Base-by-base conservation (phyloP, 2,113 vertebrate genomes). In the Edolisoma coerulescens region DNA sequence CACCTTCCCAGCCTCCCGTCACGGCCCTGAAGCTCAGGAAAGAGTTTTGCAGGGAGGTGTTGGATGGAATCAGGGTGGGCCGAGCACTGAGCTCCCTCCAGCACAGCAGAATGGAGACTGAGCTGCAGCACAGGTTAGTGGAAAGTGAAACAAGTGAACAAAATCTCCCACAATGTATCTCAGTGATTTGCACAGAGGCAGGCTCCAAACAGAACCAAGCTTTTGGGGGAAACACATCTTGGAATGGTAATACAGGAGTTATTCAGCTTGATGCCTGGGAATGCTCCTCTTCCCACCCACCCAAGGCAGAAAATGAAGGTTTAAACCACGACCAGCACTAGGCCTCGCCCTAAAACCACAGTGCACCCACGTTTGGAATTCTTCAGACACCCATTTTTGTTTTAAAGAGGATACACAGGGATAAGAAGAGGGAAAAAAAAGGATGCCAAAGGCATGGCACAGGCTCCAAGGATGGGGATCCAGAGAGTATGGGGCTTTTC, bases 21-120 rank as follows among this genome's bases (percentile, higher is more conserved):
- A 13, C 17, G 9, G 12, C 9, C 44, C 39, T 17, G 3, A 47
- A 82, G 52, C 7, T 22, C 3, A 5, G 9, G 5, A 64, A 64
- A 28, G 47, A 0, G 14, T 74, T 73, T 27, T 1, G 6, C 32
- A 57, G 64, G 45, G 71, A 39, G 30, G 14, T 10, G 24, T 32
- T 1, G 2, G n/a, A 14, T 10, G 59, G 59, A 70, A 77, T 39
- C 10, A 3, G 18, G 9, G 22, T 0, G 3, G 11, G 59, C 5
- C 0, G 1, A 75, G 56, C 32, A 30, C 42, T 30, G 22, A 4
- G 35, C 49, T 63, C 52, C 39, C 71, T 32, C 22, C 12, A 71
- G 28, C 20, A 32, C 22, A 11, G n/a, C 1, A 6, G 30, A 50
- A 28, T 1, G 12, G 50, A 45, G 68, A 16, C 41, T 76, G 76